Conservation (phyloP, 1,140 invertebrate species). For the Meloidogyne exigua region DNA sequence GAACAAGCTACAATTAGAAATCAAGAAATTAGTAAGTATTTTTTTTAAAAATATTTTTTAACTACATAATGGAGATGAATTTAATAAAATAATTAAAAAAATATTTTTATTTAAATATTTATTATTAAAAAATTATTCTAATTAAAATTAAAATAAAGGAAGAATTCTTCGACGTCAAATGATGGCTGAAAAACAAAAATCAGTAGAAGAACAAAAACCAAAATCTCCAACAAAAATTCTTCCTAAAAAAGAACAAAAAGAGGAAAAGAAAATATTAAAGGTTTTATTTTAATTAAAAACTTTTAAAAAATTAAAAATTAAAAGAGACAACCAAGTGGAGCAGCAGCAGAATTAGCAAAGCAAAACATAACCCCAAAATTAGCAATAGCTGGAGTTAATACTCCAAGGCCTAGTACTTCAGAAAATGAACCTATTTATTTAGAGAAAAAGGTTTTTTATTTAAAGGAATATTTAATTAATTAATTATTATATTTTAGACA, state of each 20-base stretch:
- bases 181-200: constrained; percentile 13
- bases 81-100: not conserved
- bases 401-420: constrained; percentile 3
- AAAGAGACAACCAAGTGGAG: constrained; percentile 10
- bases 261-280: constrained; percentile 24
- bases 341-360: constrained; percentile 13
- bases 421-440: not conserved
- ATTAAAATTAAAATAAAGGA: not conserved
- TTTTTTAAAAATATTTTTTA: not conserved
- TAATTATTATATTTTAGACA: not conserved
- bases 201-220: constrained; percentile 6
- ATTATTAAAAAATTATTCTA: not conserved
- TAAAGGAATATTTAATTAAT: not conserved
- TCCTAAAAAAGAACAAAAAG: constrained; percentile 27
- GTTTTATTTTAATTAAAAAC: no score
- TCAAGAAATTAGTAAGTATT: constrained; percentile 62
- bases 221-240: constrained; percentile 21
- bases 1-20: constrained; percentile 59
- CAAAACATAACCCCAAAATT: constrained; percentile 15
- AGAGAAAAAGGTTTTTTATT: not conserved
- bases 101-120: no score
- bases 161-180: constrained; percentile 26
- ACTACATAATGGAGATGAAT: not conserved
- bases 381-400: constrained; percentile 17
- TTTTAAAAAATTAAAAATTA: no score